These are phyloP conservation scores for Pantherophis vulpinus DNA, from an alignment of 2,797 vertebrate species.

Conservation along the genomic window DNA sequence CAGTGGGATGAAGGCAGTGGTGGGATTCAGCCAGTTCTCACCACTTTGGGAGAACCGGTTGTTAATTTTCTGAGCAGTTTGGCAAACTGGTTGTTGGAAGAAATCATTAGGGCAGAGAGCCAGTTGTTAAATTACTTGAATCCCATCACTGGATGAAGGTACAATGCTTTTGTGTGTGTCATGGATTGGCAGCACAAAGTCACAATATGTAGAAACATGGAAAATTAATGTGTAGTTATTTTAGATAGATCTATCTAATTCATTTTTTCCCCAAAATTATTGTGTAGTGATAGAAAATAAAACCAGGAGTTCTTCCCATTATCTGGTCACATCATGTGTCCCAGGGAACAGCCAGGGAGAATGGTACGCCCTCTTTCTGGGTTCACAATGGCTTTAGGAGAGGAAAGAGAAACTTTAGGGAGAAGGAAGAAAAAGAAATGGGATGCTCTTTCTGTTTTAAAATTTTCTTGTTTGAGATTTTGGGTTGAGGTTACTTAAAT, in stretches of 20 bases:
- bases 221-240: not conserved
- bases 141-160: no score
- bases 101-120: no score
- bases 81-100: no score
- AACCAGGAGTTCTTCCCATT: not conserved
- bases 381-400: not conserved
- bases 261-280: not conserved
- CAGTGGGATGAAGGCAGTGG: not conserved
- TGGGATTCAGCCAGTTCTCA: no score
- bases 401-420: not conserved
- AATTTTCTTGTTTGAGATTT: not conserved
- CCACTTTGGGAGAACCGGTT: no score
- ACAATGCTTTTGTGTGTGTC: not conserved
- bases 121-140: no score
- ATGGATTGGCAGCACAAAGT: not conserved
- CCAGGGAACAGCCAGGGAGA: not conserved
- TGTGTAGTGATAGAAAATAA: not conserved
- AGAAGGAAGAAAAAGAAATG: not conserved
- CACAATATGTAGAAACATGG: not conserved
- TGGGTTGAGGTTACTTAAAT: not conserved
- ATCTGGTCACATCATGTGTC: not conserved
- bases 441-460: not conserved
- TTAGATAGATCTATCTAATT: not conserved
- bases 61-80: no score
- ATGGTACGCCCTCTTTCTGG: not conserved